A percentile compares a stretch with the other conserved stretches of the same genome.
Evolutionary conservation across 2,888 invertebrate species (phyloP).

Genomic region (Acholoe squamosa): DNA sequence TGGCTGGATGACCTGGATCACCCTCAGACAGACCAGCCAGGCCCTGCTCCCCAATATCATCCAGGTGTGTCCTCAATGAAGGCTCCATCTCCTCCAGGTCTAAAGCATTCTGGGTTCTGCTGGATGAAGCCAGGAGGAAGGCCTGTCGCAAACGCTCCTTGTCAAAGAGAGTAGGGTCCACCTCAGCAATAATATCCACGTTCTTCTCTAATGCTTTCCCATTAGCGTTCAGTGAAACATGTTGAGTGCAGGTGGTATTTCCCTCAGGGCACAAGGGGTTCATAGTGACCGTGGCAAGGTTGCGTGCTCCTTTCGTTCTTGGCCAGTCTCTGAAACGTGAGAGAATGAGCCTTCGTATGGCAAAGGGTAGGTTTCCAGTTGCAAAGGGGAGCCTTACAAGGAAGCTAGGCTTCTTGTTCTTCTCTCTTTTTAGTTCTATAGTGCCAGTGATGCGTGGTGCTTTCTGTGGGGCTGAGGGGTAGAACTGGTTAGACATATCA

Average conservation of each 20-base stretch:
- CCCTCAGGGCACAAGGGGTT: neutral
- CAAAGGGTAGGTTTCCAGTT: neutral
- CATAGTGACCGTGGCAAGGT: neutral
- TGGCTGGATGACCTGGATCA: no score
- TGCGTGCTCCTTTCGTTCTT: neutral
- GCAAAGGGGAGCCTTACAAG: constrained; percentile 1
- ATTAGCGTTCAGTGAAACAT: neutral
- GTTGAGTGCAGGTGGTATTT: neutral
- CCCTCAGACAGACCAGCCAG: neutral
- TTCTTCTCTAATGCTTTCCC: neutral
- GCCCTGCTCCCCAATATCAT: neutral
- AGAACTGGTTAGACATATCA: neutral
- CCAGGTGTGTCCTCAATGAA: neutral
- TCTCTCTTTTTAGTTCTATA: neutral
- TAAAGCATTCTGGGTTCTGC: neutral
- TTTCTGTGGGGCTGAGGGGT: neutral
- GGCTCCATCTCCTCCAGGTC: constrained; percentile 31
- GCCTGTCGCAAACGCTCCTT: neutral
- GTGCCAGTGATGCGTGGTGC: constrained; percentile 11
- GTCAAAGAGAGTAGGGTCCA: constrained; percentile 26
- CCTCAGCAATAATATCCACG: neutral
- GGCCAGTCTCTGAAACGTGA: constrained; percentile 28
- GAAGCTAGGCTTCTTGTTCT: neutral
- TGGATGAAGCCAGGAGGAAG: neutral
- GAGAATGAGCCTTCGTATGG: constrained; percentile 6